phyloP scores from a whole-genome alignment of 2,113 vertebrate genomes.

The Neolamprologus falcicula region DNA sequence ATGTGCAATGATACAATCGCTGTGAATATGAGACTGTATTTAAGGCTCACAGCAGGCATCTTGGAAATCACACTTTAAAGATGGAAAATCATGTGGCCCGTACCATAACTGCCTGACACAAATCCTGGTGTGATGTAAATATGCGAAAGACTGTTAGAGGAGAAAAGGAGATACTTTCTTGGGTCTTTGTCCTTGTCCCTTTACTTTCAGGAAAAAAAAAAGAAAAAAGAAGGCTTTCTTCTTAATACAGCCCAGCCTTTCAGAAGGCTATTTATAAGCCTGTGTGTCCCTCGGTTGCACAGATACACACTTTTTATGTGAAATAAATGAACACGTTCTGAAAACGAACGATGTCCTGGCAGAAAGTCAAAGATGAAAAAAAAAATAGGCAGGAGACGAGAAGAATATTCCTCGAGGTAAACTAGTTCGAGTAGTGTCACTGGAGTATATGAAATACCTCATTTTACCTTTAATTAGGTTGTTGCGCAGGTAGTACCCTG shows the following conservation, averaged over 20 bases:
- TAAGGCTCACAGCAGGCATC: neutral
- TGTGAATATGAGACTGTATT: neutral
- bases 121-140: neutral
- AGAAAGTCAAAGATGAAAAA: neutral
- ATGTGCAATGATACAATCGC: neutral
- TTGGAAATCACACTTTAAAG: neutral
- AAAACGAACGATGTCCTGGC: neutral
- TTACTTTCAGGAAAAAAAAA: neutral
- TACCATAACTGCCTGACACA: neutral
- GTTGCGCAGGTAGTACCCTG: neutral
- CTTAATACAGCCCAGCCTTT: neutral
- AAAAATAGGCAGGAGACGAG: neutral
- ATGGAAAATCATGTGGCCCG: neutral
- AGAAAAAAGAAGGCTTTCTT: neutral
- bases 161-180: neutral
- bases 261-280: slow-evolving; percentile 16
- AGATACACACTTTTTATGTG: neutral
- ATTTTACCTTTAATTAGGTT: neutral
- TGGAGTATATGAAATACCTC: neutral
- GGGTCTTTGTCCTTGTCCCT: neutral
- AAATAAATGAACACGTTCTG: neutral
- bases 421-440: neutral
- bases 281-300: neutral
- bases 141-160: neutral
- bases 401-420: neutral